These are phyloP conservation scores for Potamilus streckersoni DNA, from an alignment of 1,140 invertebrate genomes.

Conservation along the genomic window DNA sequence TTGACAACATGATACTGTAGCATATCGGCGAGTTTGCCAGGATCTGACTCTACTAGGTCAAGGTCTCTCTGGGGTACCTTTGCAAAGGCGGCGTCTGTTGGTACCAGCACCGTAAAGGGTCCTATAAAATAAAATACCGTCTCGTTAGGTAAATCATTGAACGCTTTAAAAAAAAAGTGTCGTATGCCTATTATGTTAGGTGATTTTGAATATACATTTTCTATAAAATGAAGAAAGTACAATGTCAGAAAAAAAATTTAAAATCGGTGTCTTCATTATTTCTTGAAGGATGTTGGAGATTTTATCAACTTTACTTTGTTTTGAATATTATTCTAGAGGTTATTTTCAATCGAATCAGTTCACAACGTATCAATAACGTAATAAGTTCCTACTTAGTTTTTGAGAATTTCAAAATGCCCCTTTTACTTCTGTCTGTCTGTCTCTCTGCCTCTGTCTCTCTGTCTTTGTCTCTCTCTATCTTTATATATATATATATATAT, in stretches of 20 bases:
- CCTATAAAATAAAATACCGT: slow-evolving; percentile 41
- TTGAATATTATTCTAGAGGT: no score
- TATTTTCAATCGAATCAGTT: no score
- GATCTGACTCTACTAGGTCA: slow-evolving; percentile 72
- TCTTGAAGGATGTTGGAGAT: not conserved
- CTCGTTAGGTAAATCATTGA: not conserved
- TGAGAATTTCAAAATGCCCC: no score
- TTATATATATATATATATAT: no score
- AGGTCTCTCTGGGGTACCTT: slow-evolving; percentile 74
- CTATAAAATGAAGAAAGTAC: not conserved
- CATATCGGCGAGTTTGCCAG: slow-evolving; percentile 77
- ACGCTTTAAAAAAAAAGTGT: not conserved
- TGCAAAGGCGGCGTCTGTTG: slow-evolving; percentile 83
- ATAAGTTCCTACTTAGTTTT: no score
- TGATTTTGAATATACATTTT: not conserved
- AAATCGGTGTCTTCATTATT: not conserved
- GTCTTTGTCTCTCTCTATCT: no score
- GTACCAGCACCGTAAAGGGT: slow-evolving; percentile 85
- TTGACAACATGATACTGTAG: slow-evolving; percentile 81
- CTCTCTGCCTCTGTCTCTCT: no score
- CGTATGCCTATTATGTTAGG: not conserved
- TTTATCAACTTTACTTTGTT: not conserved
- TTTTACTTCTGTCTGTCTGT: no score
- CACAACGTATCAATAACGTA: no score
- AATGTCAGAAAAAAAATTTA: not conserved